Percentiles rank a stretch among this genome's conserved stretches.
Conservation (phyloP, 2,888 invertebrate genomes). For the Drosophila suboccidentalis region DNA sequence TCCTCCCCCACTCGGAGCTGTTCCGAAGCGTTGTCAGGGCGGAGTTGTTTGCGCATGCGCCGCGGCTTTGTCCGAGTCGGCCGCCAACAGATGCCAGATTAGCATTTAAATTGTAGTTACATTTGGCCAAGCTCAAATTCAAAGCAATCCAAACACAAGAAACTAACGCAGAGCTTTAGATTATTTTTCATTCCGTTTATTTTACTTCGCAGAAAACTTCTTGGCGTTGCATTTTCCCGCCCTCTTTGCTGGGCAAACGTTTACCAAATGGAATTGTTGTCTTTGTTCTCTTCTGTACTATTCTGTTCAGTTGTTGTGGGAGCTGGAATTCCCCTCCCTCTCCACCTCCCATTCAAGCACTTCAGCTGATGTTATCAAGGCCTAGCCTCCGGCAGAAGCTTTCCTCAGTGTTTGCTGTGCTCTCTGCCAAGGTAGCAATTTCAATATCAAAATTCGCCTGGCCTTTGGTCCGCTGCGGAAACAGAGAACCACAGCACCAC, state of each 20-base stretch:
- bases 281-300: constrained; percentile 56
- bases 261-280: constrained; percentile 80
- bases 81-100: constrained; percentile 78
- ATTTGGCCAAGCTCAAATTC: constrained; percentile 68
- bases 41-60: constrained; percentile 72
- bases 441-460: constrained; percentile 78
- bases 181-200: constrained; percentile 72
- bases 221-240: constrained; percentile 61
- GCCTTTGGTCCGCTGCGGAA: constrained; percentile 71
- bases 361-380: constrained; percentile 69
- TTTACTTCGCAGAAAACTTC: constrained; percentile 50
- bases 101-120: constrained; percentile 81
- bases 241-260: constrained; percentile 58
- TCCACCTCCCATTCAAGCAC: constrained; percentile 30
- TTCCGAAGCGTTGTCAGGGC: constrained; percentile 47
- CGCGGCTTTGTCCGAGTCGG: constrained; percentile 54
- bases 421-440: constrained; percentile 74
- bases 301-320: constrained; percentile 52
- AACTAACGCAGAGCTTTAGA: constrained; percentile 55
- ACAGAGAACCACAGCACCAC: constrained; percentile 23
- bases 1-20: constrained; percentile 46
- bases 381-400: constrained; percentile 71
- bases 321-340: constrained; percentile 44
- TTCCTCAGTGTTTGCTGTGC: constrained; percentile 54
- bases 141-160: constrained; percentile 42